phyloP scores from a whole-genome alignment of 2,797 vertebrate species.

The Alauda arvensis region DNA sequence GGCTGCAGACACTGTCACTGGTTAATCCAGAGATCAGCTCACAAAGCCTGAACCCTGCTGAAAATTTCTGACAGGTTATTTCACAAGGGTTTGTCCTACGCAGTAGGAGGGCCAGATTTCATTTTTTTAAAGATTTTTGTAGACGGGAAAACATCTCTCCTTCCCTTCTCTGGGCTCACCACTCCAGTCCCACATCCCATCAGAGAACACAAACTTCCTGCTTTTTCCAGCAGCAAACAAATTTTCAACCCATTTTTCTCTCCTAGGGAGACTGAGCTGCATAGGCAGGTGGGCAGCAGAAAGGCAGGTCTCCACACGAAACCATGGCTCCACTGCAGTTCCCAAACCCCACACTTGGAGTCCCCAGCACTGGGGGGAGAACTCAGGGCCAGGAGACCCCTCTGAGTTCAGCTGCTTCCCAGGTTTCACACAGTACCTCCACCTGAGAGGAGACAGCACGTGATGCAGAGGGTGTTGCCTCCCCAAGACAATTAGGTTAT shows the following conservation, averaged over 20 bases:
- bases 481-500: constrained; percentile 16
- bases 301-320: neutral
- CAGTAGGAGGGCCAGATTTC: neutral
- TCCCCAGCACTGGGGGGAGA: neutral
- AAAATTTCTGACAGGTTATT: neutral
- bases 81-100: neutral
- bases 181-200: neutral
- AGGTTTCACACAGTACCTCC: neutral
- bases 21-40: neutral
- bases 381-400: accelerated
- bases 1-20: accelerated
- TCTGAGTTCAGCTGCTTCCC: neutral
- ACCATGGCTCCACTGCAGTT: neutral
- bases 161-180: neutral
- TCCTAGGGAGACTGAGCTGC: neutral
- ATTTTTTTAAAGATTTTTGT: neutral
- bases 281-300: neutral
- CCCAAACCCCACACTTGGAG: neutral
- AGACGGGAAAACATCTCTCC: neutral
- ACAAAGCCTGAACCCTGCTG: neutral
- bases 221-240: neutral
- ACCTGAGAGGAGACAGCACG: neutral
- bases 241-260: neutral
- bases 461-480: neutral
- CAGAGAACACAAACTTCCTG: neutral